phyloP scores from a whole-genome alignment of 2,797 vertebrate species.

The Chloroceryle inda region DNA sequence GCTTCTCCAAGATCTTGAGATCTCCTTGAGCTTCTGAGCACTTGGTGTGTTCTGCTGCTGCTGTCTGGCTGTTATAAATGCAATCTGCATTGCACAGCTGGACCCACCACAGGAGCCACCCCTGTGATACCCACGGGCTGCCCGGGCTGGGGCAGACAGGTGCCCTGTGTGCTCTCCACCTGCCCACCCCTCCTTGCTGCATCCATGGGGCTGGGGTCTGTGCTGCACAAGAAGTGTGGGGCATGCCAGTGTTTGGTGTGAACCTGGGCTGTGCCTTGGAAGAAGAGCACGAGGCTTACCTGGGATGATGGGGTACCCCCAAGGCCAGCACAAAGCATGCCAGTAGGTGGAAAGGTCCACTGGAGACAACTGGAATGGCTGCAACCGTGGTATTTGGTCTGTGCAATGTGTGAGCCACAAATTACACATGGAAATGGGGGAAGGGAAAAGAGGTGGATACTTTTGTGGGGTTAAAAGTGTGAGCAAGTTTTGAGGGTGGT shows the following conservation, averaged over 20 bases:
- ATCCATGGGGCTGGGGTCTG: not conserved
- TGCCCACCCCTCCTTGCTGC: rapidly evolving
- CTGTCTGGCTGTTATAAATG: not conserved
- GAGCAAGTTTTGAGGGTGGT: constrained; percentile 13
- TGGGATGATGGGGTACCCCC: rapidly evolving
- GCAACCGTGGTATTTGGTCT: rapidly evolving
- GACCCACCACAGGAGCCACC: not conserved
- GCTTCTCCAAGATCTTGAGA: not conserved
- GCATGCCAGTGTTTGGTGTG: not conserved
- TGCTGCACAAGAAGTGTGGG: not conserved
- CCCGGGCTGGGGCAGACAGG: rapidly evolving
- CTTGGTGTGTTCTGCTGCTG: not conserved
- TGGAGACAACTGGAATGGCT: not conserved
- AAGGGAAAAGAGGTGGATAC: not conserved
- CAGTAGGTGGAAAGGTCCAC: not conserved
- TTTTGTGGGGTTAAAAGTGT: not conserved
- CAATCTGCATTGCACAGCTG: not conserved
- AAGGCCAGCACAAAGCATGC: not conserved
- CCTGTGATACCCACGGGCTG: not conserved
- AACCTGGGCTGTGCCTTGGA: not conserved
- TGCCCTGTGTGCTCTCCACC: not conserved
- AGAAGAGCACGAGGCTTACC: not conserved
- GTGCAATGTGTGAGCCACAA: not conserved
- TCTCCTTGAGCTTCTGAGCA: not conserved
- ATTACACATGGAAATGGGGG: not conserved